Percentiles rank a stretch among this genome's conserved stretches.
Evolutionary conservation across 2,797 vertebrate genomes (phyloP).

Genomic region (Sciurus vulgaris): DNA sequence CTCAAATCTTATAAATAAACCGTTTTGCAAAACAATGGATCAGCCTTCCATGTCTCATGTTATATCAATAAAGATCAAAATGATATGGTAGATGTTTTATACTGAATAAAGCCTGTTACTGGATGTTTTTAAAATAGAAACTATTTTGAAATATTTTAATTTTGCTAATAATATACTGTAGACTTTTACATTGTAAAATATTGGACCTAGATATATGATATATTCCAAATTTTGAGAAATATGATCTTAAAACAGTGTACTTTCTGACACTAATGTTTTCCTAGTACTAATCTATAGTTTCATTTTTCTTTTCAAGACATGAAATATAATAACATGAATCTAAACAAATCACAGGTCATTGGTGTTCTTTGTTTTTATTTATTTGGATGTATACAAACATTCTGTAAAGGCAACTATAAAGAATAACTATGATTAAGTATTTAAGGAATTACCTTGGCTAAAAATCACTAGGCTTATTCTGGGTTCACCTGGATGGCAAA

Average conservation of each 20-base stretch:
- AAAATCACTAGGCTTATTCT: slow-evolving; percentile 42
- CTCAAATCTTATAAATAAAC: slow-evolving; percentile 76
- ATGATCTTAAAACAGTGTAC: slow-evolving; percentile 16
- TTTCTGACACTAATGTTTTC: slow-evolving; percentile 40
- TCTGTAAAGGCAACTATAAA: background rate
- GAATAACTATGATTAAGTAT: background rate
- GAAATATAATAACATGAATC: background rate
- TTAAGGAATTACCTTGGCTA: background rate
- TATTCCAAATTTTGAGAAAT: slow-evolving; percentile 17
- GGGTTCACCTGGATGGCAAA: background rate
- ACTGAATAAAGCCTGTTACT: background rate
- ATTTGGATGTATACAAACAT: background rate
- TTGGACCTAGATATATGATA: background rate
- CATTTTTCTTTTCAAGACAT: slow-evolving; percentile 10
- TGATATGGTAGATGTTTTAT: slow-evolving; percentile 32
- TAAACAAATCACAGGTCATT: slow-evolving; percentile 34
- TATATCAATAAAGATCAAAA: slow-evolving; percentile 66
- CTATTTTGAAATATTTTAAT: background rate
- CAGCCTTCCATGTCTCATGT: slow-evolving; percentile 54
- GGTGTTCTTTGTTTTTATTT: background rate
- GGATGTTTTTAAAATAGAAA: background rate
- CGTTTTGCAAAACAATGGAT: slow-evolving; percentile 78
- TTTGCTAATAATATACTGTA: slow-evolving; percentile 11
- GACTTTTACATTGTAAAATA: slow-evolving; percentile 56
- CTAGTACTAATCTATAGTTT: background rate